Conservation (phyloP, 2,888 invertebrate genomes). For the Diloba caeruleocephala region DNA sequence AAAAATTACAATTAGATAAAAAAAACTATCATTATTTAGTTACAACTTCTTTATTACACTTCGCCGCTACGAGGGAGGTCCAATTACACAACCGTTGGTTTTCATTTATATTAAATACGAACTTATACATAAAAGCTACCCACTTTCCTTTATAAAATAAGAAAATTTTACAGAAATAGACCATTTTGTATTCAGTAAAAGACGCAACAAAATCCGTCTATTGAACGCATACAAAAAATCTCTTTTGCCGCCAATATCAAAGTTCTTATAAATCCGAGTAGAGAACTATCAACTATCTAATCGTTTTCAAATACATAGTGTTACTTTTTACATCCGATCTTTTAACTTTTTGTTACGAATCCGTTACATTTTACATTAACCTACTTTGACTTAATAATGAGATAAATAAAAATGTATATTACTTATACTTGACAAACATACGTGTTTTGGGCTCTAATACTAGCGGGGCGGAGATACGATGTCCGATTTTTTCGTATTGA, state of each 20-base stretch:
- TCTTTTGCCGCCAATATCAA: slow-evolving; percentile 11
- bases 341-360: not conserved
- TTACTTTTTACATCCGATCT: not conserved
- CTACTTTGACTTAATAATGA: too few species aligned
- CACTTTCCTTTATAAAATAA: slow-evolving; percentile 3
- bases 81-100: too few species aligned
- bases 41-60: too few species aligned
- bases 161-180: not conserved
- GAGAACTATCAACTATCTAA: slow-evolving; percentile 9
- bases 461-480: too few species aligned
- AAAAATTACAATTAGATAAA: too few species aligned
- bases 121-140: not conserved
- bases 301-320: too few species aligned
- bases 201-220: not conserved
- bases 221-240: slow-evolving; percentile 7
- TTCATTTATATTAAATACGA: too few species aligned
- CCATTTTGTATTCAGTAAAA: too few species aligned
- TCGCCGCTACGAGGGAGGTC: too few species aligned
- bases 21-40: too few species aligned
- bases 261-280: slow-evolving; percentile 9
- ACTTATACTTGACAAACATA: not conserved
- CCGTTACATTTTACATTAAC: slow-evolving; percentile 4
- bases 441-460: not conserved
- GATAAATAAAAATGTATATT: not conserved
- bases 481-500: too few species aligned